phyloP scores from a whole-genome alignment of 30 jellyfish, hydroid and myxozoan genomes.

The Hydra vulgaris region DNA sequence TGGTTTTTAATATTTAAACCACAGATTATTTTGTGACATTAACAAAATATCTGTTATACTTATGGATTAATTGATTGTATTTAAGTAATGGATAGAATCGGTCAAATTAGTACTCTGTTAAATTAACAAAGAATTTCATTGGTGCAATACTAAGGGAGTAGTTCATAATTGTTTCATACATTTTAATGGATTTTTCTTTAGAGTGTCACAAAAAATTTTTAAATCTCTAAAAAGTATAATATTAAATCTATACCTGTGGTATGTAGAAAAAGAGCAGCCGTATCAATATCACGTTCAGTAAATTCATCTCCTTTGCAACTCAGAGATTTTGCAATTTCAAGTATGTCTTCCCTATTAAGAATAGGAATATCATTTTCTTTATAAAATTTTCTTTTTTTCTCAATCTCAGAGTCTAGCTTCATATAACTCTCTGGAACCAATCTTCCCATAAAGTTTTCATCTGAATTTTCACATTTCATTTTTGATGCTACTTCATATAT shows the following conservation, averaged over 20 bases:
- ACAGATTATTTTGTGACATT: no score
- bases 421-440: constrained; percentile 74
- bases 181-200: no score
- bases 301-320: constrained; percentile 32
- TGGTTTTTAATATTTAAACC: no score
- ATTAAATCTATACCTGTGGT: constrained; percentile 43
- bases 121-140: no score
- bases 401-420: constrained; percentile 32
- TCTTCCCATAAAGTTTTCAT: constrained; percentile 73
- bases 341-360: constrained; percentile 46
- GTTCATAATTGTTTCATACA: no score
- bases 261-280: constrained; percentile 72
- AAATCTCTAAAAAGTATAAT: background rate
- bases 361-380: constrained; percentile 47
- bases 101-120: no score
- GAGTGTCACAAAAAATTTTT: no score
- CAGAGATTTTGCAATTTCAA: constrained; percentile 35
- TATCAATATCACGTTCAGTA: constrained; percentile 54
- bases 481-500: constrained; percentile 55
- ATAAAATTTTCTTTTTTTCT: constrained; percentile 32
- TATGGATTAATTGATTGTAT: no score
- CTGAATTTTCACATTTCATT: constrained; percentile 40
- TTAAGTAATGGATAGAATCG: no score
- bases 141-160: no score
- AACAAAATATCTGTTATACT: no score